These are phyloP conservation scores for Pentalonia nigronervosa DNA, from an alignment of 1,140 invertebrate species.

Conservation along the genomic window DNA sequence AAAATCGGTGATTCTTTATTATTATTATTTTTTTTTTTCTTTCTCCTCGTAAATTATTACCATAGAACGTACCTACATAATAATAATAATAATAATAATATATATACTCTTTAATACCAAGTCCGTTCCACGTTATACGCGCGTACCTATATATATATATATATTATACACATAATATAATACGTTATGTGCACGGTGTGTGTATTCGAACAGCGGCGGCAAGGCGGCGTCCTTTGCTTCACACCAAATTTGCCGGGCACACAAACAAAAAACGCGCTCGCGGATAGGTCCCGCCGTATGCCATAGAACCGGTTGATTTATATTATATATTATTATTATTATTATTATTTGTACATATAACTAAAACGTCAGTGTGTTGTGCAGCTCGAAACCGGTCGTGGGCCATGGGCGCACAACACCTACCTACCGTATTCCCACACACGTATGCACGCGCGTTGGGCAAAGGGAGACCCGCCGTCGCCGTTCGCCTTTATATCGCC, in stretches of 20 bases:
- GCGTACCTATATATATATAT: too few relatives aligned
- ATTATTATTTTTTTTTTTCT: slow-evolving; percentile 3
- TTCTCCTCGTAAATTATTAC: slow-evolving; percentile 51
- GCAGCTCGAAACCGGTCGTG: slow-evolving; percentile 42
- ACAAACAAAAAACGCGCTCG: slow-evolving; percentile 50
- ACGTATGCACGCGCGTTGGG: too few relatives aligned
- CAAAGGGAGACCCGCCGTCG: slow-evolving; percentile 17
- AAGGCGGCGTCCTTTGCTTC: slow-evolving; percentile 57
- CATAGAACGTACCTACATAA: not conserved
- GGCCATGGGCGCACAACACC: slow-evolving; percentile 51
- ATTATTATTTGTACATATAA: slow-evolving; percentile 30
- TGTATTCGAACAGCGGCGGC: slow-evolving; percentile 29
- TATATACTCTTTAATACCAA: slow-evolving; percentile 34
- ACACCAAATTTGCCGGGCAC: slow-evolving; percentile 53
- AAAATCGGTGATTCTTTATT: slow-evolving; percentile 38
- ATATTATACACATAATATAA: too few relatives aligned
- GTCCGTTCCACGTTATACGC: slow-evolving; percentile 37
- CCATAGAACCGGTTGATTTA: slow-evolving; percentile 52
- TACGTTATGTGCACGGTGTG: not conserved
- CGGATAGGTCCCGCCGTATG: slow-evolving; percentile 15
- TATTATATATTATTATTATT: slow-evolving; percentile 51
- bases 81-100: not conserved
- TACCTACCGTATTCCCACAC: slow-evolving; percentile 57
- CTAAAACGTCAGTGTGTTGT: not conserved
- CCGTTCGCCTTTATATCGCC: slow-evolving; percentile 48